Evolutionary conservation across 2,888 invertebrate genomes (phyloP), one percentile per base, ranked within the genome.

Genomic region (Clostera curtula): DNA sequence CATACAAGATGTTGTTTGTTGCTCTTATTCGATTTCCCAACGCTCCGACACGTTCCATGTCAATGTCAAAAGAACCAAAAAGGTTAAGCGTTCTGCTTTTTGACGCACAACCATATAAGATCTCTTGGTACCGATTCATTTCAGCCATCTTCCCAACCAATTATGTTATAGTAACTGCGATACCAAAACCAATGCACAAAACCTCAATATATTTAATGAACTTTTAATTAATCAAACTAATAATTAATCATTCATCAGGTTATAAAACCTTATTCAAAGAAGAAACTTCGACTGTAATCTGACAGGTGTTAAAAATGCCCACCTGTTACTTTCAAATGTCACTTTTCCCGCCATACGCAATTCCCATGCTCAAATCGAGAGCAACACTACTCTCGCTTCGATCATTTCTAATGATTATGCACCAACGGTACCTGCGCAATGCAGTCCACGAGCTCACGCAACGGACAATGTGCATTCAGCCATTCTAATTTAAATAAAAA

Each of bases 401-500:
- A 65, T 77, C 67, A 71, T 67, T 69, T 68, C 72, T 71, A 71
- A 73, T 76, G 60, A 71, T 69, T 79, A 82, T 80, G 83, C 82
- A 76, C 59, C 66, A 71, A 68, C 72, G 58, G 66, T 68, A 69
- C 72, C 75, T 72, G 74, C 72, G 50, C 58, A 47, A 54, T 74
- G 80, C 80, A 72, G 57, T 71, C 68, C 82, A 79, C 80, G 83
- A 77, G 82, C 82, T 82, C 68, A 61, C 62, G 60, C 80, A 83
- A 79, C 83, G 80, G 76, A 80, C 83, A 83, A 80, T 79, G 68
- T 73, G 68, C 73, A 76, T 80, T 77, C 75, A 73, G 28, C 68
- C 57, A 72, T 82, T 79, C 63, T 66, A 41, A 80, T 79, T 76
- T 52, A 69, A 82, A 82, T 57, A 56, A 66, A 67, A 62, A 69